Conservation (phyloP, 1,140 invertebrate genomes). For the Thaumatotibia leucotreta region DNA sequence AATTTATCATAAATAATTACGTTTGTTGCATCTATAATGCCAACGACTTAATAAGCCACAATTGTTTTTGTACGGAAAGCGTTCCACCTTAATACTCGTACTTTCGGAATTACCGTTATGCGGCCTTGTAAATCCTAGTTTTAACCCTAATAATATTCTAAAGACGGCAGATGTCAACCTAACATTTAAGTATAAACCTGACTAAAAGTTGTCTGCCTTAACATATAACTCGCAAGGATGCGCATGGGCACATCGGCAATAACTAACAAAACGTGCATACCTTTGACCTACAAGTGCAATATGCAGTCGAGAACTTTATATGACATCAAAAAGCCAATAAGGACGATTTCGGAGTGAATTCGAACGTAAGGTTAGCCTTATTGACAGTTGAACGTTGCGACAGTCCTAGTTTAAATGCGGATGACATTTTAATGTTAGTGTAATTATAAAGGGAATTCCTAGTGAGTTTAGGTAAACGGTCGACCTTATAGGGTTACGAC, state of each 20-base stretch:
- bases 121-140: too few species aligned
- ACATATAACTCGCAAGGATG: slow-evolving; percentile 41
- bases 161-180: background rate
- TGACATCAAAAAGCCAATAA: background rate
- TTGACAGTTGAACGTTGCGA: background rate
- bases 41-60: too few species aligned
- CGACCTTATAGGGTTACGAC: background rate
- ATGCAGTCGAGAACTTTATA: background rate
- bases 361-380: background rate
- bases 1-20: too few species aligned
- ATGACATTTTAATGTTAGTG: background rate
- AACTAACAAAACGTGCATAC: slow-evolving; percentile 45
- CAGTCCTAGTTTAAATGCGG: background rate
- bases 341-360: background rate
- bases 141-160: background rate
- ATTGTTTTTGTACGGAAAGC: too few species aligned
- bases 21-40: too few species aligned
- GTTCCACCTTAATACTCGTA: too few species aligned
- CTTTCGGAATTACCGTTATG: too few species aligned
- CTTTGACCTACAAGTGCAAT: slow-evolving; percentile 39
- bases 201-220: slow-evolving; percentile 43
- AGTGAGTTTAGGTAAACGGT: background rate
- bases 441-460: background rate
- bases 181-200: background rate
- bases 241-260: slow-evolving; percentile 24